These are phyloP conservation scores for Ametastegia equiseti DNA, from an alignment of 2,888 invertebrate species.

Conservation along the genomic window DNA sequence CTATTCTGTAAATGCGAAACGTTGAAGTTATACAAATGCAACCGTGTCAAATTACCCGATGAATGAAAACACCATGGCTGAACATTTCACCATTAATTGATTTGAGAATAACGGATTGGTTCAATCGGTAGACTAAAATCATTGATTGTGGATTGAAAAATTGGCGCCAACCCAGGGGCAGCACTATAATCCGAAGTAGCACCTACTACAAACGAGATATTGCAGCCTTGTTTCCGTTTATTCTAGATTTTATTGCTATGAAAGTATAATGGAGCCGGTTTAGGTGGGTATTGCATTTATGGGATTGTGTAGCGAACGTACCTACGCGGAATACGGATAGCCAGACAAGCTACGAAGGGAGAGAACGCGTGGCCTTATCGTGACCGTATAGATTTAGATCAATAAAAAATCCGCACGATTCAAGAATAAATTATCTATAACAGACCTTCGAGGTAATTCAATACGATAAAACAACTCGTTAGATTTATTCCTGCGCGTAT, in stretches of 20 bases:
- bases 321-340: conserved; percentile 10
- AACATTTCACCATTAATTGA: neutral
- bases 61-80: neutral
- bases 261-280: conserved; percentile 18
- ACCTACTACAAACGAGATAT: neutral
- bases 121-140: neutral
- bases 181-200: neutral
- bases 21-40: too few species aligned
- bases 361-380: conserved; percentile 29
- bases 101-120: too few species aligned
- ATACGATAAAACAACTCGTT: conserved; percentile 11
- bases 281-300: conserved; percentile 15
- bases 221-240: conserved; percentile 25
- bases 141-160: neutral
- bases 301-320: conserved; percentile 7
- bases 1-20: too few species aligned
- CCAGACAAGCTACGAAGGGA: too few species aligned
- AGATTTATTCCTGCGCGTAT: neutral
- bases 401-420: conserved; percentile 29
- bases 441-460: conserved; percentile 44
- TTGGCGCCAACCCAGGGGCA: neutral
- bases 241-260: conserved; percentile 31
- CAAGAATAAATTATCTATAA: conserved; percentile 29
- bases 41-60: too few species aligned
- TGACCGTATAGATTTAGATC: conserved; percentile 37